Base-by-base conservation (phyloP, 2,113 vertebrate genomes). In the Tyrannus savana region DNA sequence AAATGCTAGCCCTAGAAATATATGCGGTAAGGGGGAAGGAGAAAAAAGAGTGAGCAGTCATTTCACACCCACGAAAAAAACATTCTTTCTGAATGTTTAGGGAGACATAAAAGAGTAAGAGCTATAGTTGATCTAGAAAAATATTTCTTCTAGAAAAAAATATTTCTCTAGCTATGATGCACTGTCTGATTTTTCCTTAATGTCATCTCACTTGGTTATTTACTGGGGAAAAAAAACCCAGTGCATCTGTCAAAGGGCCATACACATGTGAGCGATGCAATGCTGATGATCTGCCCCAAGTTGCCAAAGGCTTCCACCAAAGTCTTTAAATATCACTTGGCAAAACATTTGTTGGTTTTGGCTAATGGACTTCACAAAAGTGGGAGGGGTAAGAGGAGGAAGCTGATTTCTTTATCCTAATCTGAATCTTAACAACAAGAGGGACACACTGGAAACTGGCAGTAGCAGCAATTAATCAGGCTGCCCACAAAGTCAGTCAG, bases 311-410 rank as follows among this genome's bases (percentile, higher is more conserved):
- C 72, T 93, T 93, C 73, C 53, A 75, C 53, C 56, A 92, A 92
- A 95, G 84, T 55, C n/a, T 17, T 87, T 95, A 95, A 76, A 86
- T 85, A 64, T 63, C 83, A 87, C 53, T 89, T 91, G 53, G 80
- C 80, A 95, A 79, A 84, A 72, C 10, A 23, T 76, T 52, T 90
- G 64, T 35, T 92, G 25, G 9, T 75, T 96, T 96, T 96, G 81
- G 78, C 85, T 77, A 89, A 67, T 77, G 41, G 60, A 52, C 28
- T 93, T 92, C 25, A 62, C 22, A 80, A 92, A 80, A n/a, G 33
- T 33, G 4, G n/a, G 16, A 82, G 18, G 41, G 19, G 7, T 2
- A 3, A 14, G 12, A 22, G 13, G 4, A 2, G 3, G 13, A 62
- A 35, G 42, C 13, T 53, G 39, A 14, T 91, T 71, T 81, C 37